A percentile compares a stretch with the other conserved stretches of the same genome.
Evolutionary conservation across 2,113 vertebrate species (phyloP).

Genomic region (Siphamia tubifer): DNA sequence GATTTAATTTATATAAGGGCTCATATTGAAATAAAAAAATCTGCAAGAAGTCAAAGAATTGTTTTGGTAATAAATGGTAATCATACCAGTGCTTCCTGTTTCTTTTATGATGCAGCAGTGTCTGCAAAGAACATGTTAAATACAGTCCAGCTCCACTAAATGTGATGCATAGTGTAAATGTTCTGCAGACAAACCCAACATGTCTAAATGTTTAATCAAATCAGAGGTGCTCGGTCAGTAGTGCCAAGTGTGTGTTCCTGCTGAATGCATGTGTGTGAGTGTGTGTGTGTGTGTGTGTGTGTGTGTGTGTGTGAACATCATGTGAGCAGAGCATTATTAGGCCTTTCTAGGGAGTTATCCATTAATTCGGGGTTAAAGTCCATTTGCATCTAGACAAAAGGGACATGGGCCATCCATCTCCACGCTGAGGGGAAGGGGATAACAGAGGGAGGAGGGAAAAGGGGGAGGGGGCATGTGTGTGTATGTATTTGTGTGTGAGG

Average conservation of each 20-base stretch:
- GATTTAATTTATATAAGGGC: constrained; percentile 9
- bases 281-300: constrained; percentile 7
- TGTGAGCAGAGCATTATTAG: constrained; percentile 74
- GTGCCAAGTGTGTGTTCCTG: neutral
- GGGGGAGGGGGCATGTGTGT: neutral
- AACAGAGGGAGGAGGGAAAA: constrained; percentile 14
- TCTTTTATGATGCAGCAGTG: neutral
- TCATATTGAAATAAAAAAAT: too few relatives aligned
- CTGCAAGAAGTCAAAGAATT: constrained; percentile 2
- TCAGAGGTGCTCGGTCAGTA: neutral
- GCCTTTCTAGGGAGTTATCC: constrained; percentile 78
- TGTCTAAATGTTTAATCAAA: constrained; percentile 30
- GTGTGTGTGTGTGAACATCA: constrained; percentile 27
- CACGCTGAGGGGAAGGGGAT: constrained; percentile 61
- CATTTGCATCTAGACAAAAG: constrained; percentile 84
- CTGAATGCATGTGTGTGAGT: constrained; percentile 7
- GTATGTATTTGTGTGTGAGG: constrained; percentile 19
- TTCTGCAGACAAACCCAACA: constrained; percentile 1
- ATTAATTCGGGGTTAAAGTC: constrained; percentile 82
- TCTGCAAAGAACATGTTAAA: neutral
- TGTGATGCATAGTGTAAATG: neutral
- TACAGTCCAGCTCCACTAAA: neutral
- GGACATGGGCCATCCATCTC: constrained; percentile 79
- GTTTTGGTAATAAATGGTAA: constrained; percentile 1
- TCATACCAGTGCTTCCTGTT: neutral